Base-by-base conservation (phyloP, 2,888 invertebrate species). In the Lasioglossum calceatum region DNA sequence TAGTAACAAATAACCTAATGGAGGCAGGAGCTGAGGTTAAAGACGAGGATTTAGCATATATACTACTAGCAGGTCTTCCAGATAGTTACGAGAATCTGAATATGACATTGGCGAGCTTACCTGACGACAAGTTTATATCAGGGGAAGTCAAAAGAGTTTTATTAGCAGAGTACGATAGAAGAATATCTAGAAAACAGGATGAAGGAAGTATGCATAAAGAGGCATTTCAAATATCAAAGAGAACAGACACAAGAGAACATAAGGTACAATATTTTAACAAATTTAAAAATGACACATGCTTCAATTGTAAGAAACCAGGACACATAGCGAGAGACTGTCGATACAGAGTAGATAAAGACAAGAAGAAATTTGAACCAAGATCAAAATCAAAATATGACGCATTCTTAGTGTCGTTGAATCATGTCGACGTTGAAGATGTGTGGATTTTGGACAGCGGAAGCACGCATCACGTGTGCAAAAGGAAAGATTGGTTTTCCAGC, bases 391-490 rank as follows among this genome's bases (percentile, higher is more conserved):
- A 54, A 3, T 27, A 44, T 27, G 73, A 78, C 5, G 67, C 74
- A 5, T 78, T 47, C n/a, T 44, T 78, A n/a, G n/a, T 75, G 0
- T 67, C 67, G 0, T 0, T 82, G 2, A 54, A 54, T 23, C 10
- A 54, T 2, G 3, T 54, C 3, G 19, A 78, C 23, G 12, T 82
- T 0, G 42, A 74, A 32, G 77, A 78, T 54, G 7, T 42, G 0
- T 82, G 82, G 77, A 23, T 74, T 0, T 2, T 82, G 4, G 82
- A 78, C 10, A 82, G 78, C 4, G 78, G 58, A 16, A 27, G 27
- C 27, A 27, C 27, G 3, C 78, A 82, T 12, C 82, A 74, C 19
- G 74, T 78, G 0, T 78, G 82, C 7, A 82, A 70, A 70, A 82
- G 54, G 32, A 36, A 36, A 36, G 36, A 36, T 0, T 82, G 78